These are phyloP conservation scores for Atta cephalotes DNA, from an alignment of 1,140 invertebrate species.

Conservation along the genomic window DNA sequence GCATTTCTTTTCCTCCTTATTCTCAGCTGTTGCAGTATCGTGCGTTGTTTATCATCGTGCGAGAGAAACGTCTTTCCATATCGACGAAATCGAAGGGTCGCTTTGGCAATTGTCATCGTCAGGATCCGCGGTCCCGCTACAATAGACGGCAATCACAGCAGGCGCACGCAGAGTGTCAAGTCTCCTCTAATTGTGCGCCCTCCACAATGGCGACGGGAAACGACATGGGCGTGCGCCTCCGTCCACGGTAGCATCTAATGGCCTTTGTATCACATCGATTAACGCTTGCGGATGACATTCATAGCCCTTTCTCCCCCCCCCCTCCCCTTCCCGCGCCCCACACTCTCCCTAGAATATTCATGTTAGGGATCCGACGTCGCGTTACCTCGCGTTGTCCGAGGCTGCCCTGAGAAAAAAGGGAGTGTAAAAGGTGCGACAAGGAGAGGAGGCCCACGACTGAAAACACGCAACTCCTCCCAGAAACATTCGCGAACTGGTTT, in stretches of 20 bases:
- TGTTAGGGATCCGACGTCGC: conserved; percentile 20
- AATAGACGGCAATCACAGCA: conserved; percentile 59
- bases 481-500: conserved; percentile 61
- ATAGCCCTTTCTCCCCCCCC: conserved; percentile 61
- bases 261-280: conserved; percentile 79
- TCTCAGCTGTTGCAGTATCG: too few species aligned
- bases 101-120: conserved; percentile 47
- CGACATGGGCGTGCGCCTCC: conserved; percentile 75
- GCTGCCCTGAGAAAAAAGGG: conserved; percentile 41
- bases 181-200: conserved; percentile 73
- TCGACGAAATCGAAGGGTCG: conserved; percentile 61
- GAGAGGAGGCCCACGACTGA: conserved; percentile 17
- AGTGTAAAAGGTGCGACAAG: background rate
- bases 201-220: conserved; percentile 73
- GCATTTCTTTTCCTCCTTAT: too few species aligned
- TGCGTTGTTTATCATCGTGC: background rate
- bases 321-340: background rate
- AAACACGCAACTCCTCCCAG: conserved; percentile 59
- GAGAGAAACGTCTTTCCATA: conserved; percentile 39
- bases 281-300: conserved; percentile 79
- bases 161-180: conserved; percentile 63
- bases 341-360: conserved; percentile 71
- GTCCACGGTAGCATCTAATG: conserved; percentile 71
- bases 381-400: conserved; percentile 44
- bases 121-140: conserved; percentile 39